A percentile compares a stretch with the other conserved stretches of the same genome.
phyloP scores from a whole-genome alignment of 2,888 invertebrate species.

The Eristalis arbustorum region DNA sequence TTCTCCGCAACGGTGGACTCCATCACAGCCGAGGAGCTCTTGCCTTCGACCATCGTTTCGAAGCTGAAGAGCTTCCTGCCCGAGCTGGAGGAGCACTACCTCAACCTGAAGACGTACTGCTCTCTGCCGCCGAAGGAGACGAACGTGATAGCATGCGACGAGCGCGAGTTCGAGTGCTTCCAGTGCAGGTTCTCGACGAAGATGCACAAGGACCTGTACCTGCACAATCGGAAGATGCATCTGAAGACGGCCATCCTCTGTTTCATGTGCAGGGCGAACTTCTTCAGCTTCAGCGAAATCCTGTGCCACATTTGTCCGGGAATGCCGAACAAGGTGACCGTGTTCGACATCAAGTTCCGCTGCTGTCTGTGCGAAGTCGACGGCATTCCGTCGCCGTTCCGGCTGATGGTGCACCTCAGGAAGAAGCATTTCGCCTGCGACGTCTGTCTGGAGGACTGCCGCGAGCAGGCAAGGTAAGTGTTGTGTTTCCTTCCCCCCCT shows the following conservation, averaged over 20 bases:
- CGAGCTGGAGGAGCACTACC: slow-evolving; percentile 84
- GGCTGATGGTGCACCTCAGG: slow-evolving; percentile 92
- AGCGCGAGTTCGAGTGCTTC: slow-evolving; percentile 91
- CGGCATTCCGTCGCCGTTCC: slow-evolving; percentile 91
- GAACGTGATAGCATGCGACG: slow-evolving; percentile 78
- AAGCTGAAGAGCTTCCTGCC: slow-evolving; percentile 83
- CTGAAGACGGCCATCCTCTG: slow-evolving; percentile 90
- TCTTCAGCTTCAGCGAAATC: slow-evolving; percentile 93
- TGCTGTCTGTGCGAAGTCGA: slow-evolving; percentile 91
- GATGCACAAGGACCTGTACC: slow-evolving; percentile 91
- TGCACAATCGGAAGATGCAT: slow-evolving; percentile 93
- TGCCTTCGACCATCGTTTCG: slow-evolving; percentile 86
- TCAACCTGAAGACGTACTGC: slow-evolving; percentile 88
- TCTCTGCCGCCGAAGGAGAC: slow-evolving; percentile 83
- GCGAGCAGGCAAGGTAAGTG: slow-evolving; percentile 82
- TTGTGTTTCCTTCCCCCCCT: background rate
- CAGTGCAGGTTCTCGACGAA: slow-evolving; percentile 90
- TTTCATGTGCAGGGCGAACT: slow-evolving; percentile 93
- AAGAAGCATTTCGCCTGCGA: slow-evolving; percentile 93
- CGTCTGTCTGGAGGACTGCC: slow-evolving; percentile 91
- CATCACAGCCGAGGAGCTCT: slow-evolving; percentile 87
- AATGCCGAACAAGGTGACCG: slow-evolving; percentile 80
- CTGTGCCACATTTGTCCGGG: slow-evolving; percentile 94
- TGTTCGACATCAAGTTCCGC: slow-evolving; percentile 85
- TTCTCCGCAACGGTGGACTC: slow-evolving; percentile 90